Evolutionary conservation across 2,888 invertebrate species (phyloP).

Genomic region (Papilio elwesi): DNA sequence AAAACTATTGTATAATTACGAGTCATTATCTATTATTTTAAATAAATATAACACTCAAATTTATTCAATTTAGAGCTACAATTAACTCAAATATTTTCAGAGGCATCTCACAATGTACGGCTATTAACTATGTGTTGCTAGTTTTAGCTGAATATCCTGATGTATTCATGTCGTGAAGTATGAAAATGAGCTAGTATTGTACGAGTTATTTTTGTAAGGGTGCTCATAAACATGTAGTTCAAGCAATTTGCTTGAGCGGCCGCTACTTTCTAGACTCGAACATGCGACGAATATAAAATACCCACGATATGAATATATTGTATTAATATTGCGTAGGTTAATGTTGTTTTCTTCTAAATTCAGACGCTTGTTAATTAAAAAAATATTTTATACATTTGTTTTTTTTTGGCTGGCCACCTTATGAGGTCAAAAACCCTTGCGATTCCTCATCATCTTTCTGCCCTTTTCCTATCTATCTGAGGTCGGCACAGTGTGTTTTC

Average conservation of each 20-base stretch:
- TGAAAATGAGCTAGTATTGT: conserved; percentile 21
- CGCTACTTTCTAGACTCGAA: not conserved
- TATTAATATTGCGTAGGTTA: not conserved
- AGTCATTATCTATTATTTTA: too few species aligned
- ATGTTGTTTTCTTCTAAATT: not conserved
- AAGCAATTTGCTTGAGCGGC: conserved; percentile 32
- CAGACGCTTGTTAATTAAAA: not conserved
- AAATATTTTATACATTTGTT: too few species aligned
- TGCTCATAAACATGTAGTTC: conserved; percentile 33
- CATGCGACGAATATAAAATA: conserved; percentile 32
- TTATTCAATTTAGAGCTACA: not conserved
- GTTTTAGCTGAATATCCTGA: not conserved
- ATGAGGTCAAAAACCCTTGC: too few species aligned
- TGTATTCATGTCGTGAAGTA: conserved; percentile 17
- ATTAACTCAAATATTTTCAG: not conserved
- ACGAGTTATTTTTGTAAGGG: conserved; percentile 31
- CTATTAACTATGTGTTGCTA: not conserved
- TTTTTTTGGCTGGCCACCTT: too few species aligned
- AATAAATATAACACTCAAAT: too few species aligned
- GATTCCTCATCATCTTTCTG: too few species aligned
- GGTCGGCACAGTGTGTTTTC: too few species aligned
- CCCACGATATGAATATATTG: conserved; percentile 6
- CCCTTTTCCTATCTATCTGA: too few species aligned
- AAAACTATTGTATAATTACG: too few species aligned
- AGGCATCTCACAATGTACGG: not conserved